phyloP scores from a whole-genome alignment of 2,113 vertebrate genomes.

The Vanacampus margaritifer region DNA sequence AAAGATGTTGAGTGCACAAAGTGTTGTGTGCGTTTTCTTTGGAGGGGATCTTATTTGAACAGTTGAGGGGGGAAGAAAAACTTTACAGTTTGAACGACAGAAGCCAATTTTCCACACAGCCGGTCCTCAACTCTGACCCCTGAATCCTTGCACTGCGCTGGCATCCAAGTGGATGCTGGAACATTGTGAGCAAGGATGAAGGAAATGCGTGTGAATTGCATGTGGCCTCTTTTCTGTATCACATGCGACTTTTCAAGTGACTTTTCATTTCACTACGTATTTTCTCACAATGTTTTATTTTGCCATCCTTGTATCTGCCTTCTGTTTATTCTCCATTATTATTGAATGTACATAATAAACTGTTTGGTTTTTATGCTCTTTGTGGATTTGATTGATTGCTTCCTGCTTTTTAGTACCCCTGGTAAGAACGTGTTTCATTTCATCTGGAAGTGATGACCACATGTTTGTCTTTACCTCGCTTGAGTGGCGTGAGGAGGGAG shows the following conservation, averaged over 20 bases:
- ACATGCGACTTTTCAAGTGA: slow-evolving; percentile 57
- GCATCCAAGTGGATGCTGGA: slow-evolving; percentile 42
- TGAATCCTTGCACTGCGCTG: slow-evolving; percentile 32
- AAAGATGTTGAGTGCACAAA: not conserved
- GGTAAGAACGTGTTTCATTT: not conserved
- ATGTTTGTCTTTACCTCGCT: not conserved
- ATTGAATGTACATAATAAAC: slow-evolving; percentile 78
- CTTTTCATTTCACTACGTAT: slow-evolving; percentile 49
- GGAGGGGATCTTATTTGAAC: not conserved
- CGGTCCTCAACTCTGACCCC: slow-evolving; percentile 16
- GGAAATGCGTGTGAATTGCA: slow-evolving; percentile 62
- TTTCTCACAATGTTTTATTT: slow-evolving; percentile 63
- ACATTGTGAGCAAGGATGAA: slow-evolving; percentile 57
- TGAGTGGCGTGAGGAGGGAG: not conserved
- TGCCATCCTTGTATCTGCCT: slow-evolving; percentile 67
- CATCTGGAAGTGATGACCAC: not conserved
- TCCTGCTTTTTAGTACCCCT: not conserved
- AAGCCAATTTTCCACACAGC: slow-evolving; percentile 17
- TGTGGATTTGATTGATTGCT: slow-evolving; percentile 16
- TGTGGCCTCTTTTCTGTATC: slow-evolving; percentile 49
- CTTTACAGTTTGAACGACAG: not conserved
- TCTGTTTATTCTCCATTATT: slow-evolving; percentile 71
- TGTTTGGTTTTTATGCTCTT: slow-evolving; percentile 70
- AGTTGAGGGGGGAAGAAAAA: not conserved
- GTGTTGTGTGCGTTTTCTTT: not conserved